Percentiles rank a stretch among this genome's conserved stretches.
These are phyloP conservation scores for Drosophila sulfurigaster DNA, from an alignment of 1,140 invertebrate genomes.

Conservation along the genomic window DNA sequence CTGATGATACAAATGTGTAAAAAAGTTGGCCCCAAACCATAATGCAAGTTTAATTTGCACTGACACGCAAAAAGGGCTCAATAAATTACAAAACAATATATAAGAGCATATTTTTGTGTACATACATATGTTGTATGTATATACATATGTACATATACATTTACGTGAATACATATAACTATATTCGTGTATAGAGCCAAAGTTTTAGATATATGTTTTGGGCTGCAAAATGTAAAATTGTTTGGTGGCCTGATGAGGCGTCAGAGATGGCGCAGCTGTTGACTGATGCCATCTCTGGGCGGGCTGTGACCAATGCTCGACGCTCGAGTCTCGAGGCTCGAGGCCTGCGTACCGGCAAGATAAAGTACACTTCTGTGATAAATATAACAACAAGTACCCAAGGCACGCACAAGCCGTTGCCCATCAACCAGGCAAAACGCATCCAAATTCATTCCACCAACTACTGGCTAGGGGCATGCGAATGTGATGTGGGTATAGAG, in stretches of 20 bases:
- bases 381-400: slow-evolving; percentile 82
- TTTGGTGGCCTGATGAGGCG: slow-evolving; percentile 42
- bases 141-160: slow-evolving; percentile 22
- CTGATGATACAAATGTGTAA: slow-evolving; percentile 38
- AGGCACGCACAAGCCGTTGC: slow-evolving; percentile 73
- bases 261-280: slow-evolving; percentile 59
- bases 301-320: slow-evolving; percentile 24
- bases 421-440: slow-evolving; percentile 58
- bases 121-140: slow-evolving; percentile 8
- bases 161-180: slow-evolving; percentile 35
- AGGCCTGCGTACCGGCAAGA: slow-evolving; percentile 65
- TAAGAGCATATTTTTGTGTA: not conserved
- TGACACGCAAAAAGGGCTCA: slow-evolving; percentile 47
- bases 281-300: slow-evolving; percentile 61
- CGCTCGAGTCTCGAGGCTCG: not conserved
- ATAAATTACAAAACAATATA: slow-evolving; percentile 70
- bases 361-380: slow-evolving; percentile 80
- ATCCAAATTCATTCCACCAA: slow-evolving; percentile 66
- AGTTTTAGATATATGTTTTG: slow-evolving; percentile 17
- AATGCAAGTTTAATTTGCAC: slow-evolving; percentile 79
- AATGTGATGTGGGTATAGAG: slow-evolving; percentile 8
- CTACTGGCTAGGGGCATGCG: slow-evolving; percentile 19
- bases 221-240: slow-evolving; percentile 74
- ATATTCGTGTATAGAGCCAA: slow-evolving; percentile 35
- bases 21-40: slow-evolving; percentile 45